Evolutionary conservation across 2,888 invertebrate species (phyloP), one percentile per base, ranked within the genome.

Genomic region (Chloroclystis v-ata): DNA sequence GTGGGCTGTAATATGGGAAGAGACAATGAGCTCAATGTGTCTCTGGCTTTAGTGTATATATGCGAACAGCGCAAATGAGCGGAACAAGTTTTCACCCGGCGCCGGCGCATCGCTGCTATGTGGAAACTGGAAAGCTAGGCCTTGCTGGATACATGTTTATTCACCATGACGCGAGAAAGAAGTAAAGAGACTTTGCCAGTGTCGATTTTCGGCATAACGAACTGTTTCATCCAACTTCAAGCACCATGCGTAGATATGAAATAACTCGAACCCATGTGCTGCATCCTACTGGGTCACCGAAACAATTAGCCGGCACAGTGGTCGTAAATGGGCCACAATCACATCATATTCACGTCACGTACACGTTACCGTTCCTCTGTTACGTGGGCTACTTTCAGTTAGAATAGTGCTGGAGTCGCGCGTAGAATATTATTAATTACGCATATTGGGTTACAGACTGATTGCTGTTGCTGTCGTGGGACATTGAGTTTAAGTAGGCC

Each of bases 341-440:
- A 71, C 75, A 80, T 84, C 78, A 83, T 76, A 78, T 80, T 85
- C 85, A 75, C 60, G 75, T 84, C 86, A 87, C 86, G 86, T 87
- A 78, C 72, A 67, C 75, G 80, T 82, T 82, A 84, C 86, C 80
- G 84, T 82, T 82, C 80, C 78, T 76, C 83, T 82, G 82, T 84
- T 82, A 83, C 84, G 86, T 81, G 86, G 75, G 78, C 82, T 77
- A 86, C 86, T 85, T 86, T 84, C 82, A 74, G 83, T 70, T 74
- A 78, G 77, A 78, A 82, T 76, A 77, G 80, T 73, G 69, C 67
- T 72, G 69, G 71, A 76, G 75, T 70, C 59, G 60, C 79, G 86
- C 71, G 72, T 62, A 54, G 86, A 85, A 87, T 87, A 75, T 78
- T 60, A 82, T 86, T 85, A 84, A 83, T 85, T 83, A 72, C 67